Base-by-base conservation (phyloP, 2,797 vertebrate species). In the Brachyalestes nurse region DNA sequence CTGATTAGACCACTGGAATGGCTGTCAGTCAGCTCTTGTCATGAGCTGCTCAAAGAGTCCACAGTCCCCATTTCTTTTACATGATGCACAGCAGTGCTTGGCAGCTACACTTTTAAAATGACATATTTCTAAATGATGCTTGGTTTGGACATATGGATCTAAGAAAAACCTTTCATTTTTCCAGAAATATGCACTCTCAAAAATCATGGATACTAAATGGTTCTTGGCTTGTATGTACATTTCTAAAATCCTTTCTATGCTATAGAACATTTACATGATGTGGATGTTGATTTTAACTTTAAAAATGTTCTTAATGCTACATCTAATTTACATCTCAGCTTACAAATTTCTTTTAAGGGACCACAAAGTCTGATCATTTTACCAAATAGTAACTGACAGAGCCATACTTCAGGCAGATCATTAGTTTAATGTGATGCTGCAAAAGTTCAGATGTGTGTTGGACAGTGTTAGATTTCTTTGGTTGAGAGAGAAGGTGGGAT, bases 1-100 rank as follows among this genome's bases (percentile, higher is more conserved):
- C n/a, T 47, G 65, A 78, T 67, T 61, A 34, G 74, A 40, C 77
- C 55, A n/a, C 51, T 75, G 57, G 17, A 77, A 62, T 84, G 72
- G 80, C 76, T 81, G 81, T 72, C 67, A 69, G 51, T 83, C 79
- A 60, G 16, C 79, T 78, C 66, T 60, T 51, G 72, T 73, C 82
- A 66, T 80, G 72, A 83, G 77, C 23, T 79, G 82, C 70, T 81
- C 55, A 47, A 79, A 49, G 64, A 82, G 25, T 65, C 47, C 70
- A 58, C 70, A 53, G 47, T 75, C 60, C n/a, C 66, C 45, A 62
- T 84, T 84, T 72, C 67, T 74, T 77, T 67, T 72, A 67, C 61
- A 77, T 25, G 25, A 72, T n/a, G 57, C 14, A 19, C 42, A 21
- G 53, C 71, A 69, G 51, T 73, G 28, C 55, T 49, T 82, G 55